Evolutionary conservation across 1,140 invertebrate species (phyloP).

Genomic region (Diplogasteroides magnus): DNA sequence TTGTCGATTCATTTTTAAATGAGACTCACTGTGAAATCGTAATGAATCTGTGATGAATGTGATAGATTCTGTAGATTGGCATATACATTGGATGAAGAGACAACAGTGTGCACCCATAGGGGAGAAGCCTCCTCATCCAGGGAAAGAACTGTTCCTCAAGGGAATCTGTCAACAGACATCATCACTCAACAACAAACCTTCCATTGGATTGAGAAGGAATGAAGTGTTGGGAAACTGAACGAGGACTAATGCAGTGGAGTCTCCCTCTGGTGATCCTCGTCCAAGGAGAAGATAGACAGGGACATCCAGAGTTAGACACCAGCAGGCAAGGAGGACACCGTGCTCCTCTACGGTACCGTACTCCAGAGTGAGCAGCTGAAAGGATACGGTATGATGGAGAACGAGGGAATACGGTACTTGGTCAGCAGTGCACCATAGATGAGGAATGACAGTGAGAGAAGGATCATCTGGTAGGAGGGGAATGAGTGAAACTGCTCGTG

Average conservation of each 20-base stretch:
- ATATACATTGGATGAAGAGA: slow-evolving; percentile 9
- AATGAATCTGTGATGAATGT: slow-evolving; percentile 7
- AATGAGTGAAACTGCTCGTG: not conserved
- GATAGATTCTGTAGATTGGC: slow-evolving; percentile 17
- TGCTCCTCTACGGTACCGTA: not conserved
- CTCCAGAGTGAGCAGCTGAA: slow-evolving; percentile 10
- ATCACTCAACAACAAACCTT: not conserved
- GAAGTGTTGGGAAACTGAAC: slow-evolving; percentile 1
- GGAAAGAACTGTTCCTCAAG: not conserved
- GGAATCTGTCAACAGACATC: slow-evolving; percentile 12
- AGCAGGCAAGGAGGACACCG: not conserved
- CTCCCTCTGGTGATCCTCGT: not conserved
- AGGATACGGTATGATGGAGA: not conserved
- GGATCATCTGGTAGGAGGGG: not conserved
- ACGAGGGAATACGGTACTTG: not conserved
- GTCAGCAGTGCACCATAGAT: not conserved
- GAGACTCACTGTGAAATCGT: slow-evolving; percentile 17
- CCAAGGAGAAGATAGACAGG: not conserved
- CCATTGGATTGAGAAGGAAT: slow-evolving; percentile 13
- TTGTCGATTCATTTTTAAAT: not conserved
- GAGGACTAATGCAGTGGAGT: slow-evolving; percentile 7
- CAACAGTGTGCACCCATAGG: not conserved
- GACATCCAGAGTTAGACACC: not conserved
- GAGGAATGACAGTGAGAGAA: not conserved
- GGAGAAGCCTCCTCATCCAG: not conserved